Evolutionary conservation across 2,797 vertebrate genomes (phyloP).

Genomic region (Microctenopoma lineatum): DNA sequence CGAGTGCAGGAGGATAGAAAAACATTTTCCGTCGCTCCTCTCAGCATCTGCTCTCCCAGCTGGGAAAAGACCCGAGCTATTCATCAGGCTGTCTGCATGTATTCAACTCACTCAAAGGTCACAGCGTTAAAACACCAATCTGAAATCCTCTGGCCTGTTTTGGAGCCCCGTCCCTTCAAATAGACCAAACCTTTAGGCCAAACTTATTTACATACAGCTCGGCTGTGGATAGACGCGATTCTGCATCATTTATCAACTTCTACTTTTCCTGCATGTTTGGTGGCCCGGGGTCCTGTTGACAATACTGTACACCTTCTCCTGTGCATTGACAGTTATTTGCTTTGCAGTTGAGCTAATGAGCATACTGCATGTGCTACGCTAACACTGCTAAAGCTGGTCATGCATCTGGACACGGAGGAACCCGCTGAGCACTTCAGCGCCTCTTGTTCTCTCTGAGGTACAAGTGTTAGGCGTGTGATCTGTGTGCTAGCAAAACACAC

Average conservation of each 20-base stretch:
- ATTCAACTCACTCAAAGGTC: constrained; percentile 85
- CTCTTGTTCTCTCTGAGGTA: constrained; percentile 29
- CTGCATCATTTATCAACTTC: constrained; percentile 72
- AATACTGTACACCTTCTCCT: constrained; percentile 34
- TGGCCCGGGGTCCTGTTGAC: constrained; percentile 41
- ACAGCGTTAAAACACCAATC: constrained; percentile 80
- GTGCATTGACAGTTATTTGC: constrained; percentile 47
- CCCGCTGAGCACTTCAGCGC: neutral
- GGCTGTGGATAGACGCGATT: constrained; percentile 54
- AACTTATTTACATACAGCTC: constrained; percentile 72
- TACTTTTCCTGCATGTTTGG: constrained; percentile 46
- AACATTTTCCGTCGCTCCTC: constrained; percentile 67
- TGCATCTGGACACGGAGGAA: neutral
- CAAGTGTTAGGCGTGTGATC: constrained; percentile 32
- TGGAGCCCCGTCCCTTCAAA: constrained; percentile 58
- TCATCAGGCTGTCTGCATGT: constrained; percentile 81
- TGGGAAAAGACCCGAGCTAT: constrained; percentile 80
- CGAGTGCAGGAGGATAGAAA: constrained; percentile 64
- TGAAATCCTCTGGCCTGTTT: constrained; percentile 70
- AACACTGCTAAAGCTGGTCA: neutral
- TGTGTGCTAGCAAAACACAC: constrained; percentile 1
- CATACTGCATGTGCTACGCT: constrained; percentile 2
- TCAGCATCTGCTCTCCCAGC: constrained; percentile 84
- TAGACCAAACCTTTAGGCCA: constrained; percentile 64
- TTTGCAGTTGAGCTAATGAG: constrained; percentile 4